Conservation (phyloP, 2,113 vertebrate genomes). For the Seriola dumerili region DNA sequence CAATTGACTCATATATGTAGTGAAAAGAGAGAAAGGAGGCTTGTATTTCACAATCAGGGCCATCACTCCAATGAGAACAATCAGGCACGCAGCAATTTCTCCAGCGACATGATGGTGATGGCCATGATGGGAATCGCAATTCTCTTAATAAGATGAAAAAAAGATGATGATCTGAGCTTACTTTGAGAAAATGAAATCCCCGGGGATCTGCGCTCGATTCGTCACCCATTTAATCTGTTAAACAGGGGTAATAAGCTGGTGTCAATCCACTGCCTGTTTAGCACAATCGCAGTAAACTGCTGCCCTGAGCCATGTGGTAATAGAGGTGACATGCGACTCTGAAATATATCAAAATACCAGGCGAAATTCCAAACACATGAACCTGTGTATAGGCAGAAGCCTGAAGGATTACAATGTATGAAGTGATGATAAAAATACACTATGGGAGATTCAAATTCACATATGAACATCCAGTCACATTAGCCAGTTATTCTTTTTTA, state of each 20-base stretch:
- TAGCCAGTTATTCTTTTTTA: neutral
- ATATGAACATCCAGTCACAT: neutral
- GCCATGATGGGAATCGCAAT: conserved; percentile 51
- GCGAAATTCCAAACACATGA: neutral
- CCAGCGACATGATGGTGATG: conserved; percentile 13
- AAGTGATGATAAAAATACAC: neutral
- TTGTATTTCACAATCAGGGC: conserved; percentile 46
- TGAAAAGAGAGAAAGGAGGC: conserved; percentile 13
- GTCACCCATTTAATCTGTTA: conserved; percentile 69
- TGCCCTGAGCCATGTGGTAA: conserved; percentile 30
- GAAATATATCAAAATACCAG: conserved; percentile 14
- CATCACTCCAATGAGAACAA: conserved; percentile 25
- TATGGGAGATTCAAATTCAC: neutral
- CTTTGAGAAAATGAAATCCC: conserved; percentile 56
- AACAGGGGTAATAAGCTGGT: conserved; percentile 59
- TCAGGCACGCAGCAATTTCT: conserved; percentile 30
- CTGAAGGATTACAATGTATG: neutral
- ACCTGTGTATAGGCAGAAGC: neutral
- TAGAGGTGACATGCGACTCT: neutral
- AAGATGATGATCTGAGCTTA: conserved; percentile 62
- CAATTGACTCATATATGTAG: conserved; percentile 54
- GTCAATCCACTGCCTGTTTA: conserved; percentile 61
- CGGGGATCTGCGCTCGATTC: conserved; percentile 46
- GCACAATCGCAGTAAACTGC: conserved; percentile 38
- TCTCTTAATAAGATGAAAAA: conserved; percentile 52